These are phyloP conservation scores for Lordiphosa andalusiaca DNA, from an alignment of 2,888 invertebrate genomes.

Conservation along the genomic window DNA sequence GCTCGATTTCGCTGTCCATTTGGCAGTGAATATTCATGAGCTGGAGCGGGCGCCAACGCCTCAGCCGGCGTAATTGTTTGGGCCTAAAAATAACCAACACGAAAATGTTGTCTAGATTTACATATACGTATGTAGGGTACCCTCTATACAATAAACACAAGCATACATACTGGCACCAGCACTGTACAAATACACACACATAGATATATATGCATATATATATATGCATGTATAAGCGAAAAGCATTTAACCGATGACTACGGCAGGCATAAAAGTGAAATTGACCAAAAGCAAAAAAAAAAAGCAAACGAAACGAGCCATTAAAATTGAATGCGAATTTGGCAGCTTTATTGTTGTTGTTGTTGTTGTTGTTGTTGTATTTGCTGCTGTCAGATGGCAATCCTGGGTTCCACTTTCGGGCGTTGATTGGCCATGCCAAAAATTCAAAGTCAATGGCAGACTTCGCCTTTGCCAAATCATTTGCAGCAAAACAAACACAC, in stretches of 20 bases:
- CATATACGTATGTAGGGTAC: no score
- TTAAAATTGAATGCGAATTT: constrained; percentile 58
- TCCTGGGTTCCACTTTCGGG: constrained; percentile 19
- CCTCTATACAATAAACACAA: no score
- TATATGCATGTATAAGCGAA: constrained; percentile 5
- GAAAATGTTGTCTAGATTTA: constrained; percentile 52
- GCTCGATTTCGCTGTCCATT: constrained; percentile 3
- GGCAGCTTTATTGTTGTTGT: constrained; percentile 30
- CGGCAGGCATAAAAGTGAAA: constrained; percentile 65
- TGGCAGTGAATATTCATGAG: constrained; percentile 14
- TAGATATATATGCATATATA: background rate
- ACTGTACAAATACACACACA: constrained; percentile 7
- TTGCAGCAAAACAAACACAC: constrained; percentile 31
- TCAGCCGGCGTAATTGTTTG: constrained; percentile 50
- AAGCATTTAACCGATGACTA: constrained; percentile 68
- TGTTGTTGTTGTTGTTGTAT: constrained; percentile 2
- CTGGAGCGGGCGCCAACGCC: constrained; percentile 10
- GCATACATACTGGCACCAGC: constrained; percentile 17
- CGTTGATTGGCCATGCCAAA: constrained; percentile 51
- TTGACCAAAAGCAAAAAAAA: constrained; percentile 68
- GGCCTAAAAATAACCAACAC: constrained; percentile 59
- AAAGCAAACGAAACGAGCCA: constrained; percentile 59
- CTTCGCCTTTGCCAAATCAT: constrained; percentile 50
- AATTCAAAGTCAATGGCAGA: constrained; percentile 53
- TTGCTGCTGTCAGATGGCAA: constrained; percentile 4